A percentile compares a stretch with the other conserved stretches of the same genome.
Evolutionary conservation across 2,797 vertebrate genomes (phyloP).

Genomic region (Adrianichthys oophorus): DNA sequence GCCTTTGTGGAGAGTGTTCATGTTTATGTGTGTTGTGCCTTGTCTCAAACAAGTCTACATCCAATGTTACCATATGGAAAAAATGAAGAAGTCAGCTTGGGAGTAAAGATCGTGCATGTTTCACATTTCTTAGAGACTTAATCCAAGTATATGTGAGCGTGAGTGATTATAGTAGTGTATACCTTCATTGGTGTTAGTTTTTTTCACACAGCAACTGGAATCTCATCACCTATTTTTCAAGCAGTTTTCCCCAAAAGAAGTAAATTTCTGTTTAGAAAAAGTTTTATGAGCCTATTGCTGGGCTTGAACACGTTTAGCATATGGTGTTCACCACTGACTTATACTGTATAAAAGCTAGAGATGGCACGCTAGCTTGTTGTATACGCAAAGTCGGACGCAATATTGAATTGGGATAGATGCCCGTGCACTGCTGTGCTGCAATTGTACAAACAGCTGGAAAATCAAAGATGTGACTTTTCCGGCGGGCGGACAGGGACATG

Average conservation of each 20-base stretch:
- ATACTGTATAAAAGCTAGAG: too few relatives aligned
- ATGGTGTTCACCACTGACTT: too few relatives aligned
- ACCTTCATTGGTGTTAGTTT: neutral
- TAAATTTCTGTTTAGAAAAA: too few relatives aligned
- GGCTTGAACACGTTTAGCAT: too few relatives aligned
- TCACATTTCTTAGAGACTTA: neutral
- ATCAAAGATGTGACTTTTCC: too few relatives aligned
- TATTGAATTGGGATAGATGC: too few relatives aligned
- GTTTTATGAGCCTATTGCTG: too few relatives aligned
- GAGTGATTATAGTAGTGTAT: neutral
- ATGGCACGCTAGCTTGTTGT: too few relatives aligned
- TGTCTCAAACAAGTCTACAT: constrained; percentile 26
- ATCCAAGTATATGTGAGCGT: neutral
- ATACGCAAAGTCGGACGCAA: too few relatives aligned
- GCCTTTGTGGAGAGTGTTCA: constrained; percentile 6
- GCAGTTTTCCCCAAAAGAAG: neutral
- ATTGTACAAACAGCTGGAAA: too few relatives aligned
- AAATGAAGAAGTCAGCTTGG: constrained; percentile 14
- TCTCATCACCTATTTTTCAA: neutral
- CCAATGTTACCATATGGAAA: constrained; percentile 31
- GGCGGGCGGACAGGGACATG: too few relatives aligned
- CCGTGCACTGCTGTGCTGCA: too few relatives aligned
- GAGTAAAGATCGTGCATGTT: constrained; percentile 8
- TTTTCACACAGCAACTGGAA: neutral
- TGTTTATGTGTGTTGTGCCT: constrained; percentile 12